Percentiles rank a stretch among this genome's conserved stretches.
Evolutionary conservation across 2,888 invertebrate genomes (phyloP).

Genomic region (Yponomeuta sedellus): DNA sequence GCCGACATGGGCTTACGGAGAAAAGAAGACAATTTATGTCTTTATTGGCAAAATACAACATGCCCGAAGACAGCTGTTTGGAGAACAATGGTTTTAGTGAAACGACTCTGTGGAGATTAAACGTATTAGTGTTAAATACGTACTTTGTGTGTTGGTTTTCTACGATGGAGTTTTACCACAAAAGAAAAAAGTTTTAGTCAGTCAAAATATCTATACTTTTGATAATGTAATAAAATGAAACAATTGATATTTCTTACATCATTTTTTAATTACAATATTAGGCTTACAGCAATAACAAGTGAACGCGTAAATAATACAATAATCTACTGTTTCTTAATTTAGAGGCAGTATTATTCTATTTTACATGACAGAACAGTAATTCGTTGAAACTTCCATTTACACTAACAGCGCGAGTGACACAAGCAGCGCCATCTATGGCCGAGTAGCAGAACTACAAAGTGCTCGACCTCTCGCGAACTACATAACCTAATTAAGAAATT

Average conservation of each 20-base stretch:
- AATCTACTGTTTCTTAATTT: constrained; percentile 7
- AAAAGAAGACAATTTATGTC: constrained; percentile 45
- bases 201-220: no score
- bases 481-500: background rate
- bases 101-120: constrained; percentile 63
- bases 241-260: background rate
- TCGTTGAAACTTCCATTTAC: constrained; percentile 1
- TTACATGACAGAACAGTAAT: background rate
- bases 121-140: constrained; percentile 19
- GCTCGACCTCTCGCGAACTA: background rate
- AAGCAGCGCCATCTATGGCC: constrained; percentile 5
- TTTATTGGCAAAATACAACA: constrained; percentile 53
- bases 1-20: constrained; percentile 71
- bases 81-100: constrained; percentile 75
- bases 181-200: no score
- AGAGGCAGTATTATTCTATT: constrained; percentile 5
- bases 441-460: constrained; percentile 9
- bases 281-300: constrained; percentile 24
- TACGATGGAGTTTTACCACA: no score
- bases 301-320: background rate
- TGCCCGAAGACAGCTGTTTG: constrained; percentile 57
- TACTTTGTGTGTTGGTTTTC: no score
- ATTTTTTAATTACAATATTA: constrained; percentile 15
- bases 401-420: no score
- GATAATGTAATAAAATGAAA: no score